Conservation (phyloP, 2,113 vertebrate species). For the Carollia perspicillata region DNA sequence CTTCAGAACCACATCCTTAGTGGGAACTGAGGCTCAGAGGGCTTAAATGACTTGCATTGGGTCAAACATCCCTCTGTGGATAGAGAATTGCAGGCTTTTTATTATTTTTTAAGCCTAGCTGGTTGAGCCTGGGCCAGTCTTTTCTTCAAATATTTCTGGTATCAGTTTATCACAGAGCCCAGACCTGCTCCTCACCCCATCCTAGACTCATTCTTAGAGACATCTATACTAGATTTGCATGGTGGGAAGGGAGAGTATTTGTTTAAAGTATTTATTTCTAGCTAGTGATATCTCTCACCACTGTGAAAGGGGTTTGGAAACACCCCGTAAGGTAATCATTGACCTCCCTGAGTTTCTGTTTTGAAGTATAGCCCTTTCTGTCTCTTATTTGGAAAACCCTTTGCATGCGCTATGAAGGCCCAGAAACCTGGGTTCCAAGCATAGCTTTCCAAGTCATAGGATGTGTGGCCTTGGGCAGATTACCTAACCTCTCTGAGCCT, state of each 20-base stretch:
- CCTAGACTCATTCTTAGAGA: not conserved
- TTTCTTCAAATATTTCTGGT: slow-evolving; percentile 6
- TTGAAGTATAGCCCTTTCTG: not conserved
- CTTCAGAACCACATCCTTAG: not conserved
- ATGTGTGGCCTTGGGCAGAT: not conserved
- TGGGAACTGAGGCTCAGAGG: not conserved
- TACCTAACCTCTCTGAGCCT: not conserved
- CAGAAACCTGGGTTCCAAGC: not conserved
- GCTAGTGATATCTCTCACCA: not conserved
- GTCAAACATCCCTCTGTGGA: not conserved
- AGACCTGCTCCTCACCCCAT: not conserved
- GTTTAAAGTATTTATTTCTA: not conserved
- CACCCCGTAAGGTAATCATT: not conserved
- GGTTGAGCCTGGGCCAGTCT: not conserved
- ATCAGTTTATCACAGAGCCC: not conserved
- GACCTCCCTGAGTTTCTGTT: not conserved
- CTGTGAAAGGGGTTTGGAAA: not conserved
- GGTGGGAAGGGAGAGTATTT: not conserved
- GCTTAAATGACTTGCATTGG: not conserved
- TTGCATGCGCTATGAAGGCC: not conserved
- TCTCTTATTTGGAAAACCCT: not conserved
- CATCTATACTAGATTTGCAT: not conserved
- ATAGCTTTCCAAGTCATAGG: not conserved
- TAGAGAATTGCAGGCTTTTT: not conserved
- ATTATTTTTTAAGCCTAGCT: not conserved